Base-by-base conservation (phyloP, 2,797 vertebrate genomes). In the Picus viridis region DNA sequence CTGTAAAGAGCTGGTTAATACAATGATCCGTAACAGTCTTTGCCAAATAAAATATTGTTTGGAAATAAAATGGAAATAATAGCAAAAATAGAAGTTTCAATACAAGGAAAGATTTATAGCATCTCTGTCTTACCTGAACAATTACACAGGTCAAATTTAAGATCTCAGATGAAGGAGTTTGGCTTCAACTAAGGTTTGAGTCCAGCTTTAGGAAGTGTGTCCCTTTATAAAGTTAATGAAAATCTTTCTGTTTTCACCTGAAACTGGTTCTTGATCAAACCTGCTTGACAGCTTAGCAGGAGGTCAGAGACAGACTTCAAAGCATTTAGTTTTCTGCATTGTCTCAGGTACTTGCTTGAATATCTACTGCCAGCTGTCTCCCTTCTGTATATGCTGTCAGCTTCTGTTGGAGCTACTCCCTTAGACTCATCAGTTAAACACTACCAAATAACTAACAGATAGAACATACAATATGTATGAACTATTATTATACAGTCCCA, bases 261-360 rank as follows among this genome's bases (percentile, higher is more conserved):
- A 90, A 88, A 91, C 83, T 94, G 57, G 67, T 70, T 43, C 49
- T 90, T 94, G 86, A 93, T 94, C 80, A 91, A 95, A 88, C 68
- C 64, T 67, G 86, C 88, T 76, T 92, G 94, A 94, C 86, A 93
- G 88, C 88, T 93, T 92, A 90, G 88, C 83, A 92, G 90, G 95
- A 91, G 86, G 67, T 74, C 53, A 86, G 43, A 23, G 49, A 81
- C 78, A 92, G 83, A 90, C 92, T 96, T 96, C 94, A 96, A 94
- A 94, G 92, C 71, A 84, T 79, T 88, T 83, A 72, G 67, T 67
- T 93, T 94, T 86, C 74, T 78, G 18, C 67, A 53, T 78, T 84
- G 57, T 92, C 90, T 94, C 74, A 91, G 71, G 64, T 90, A 94
- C 92, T 93, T 95, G 41, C 83, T 91, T 57, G 56, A 96, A 90